A percentile compares a stretch with the other conserved stretches of the same genome.
Evolutionary conservation across 2,113 vertebrate genomes (phyloP).

Genomic region (Panurus biarmicus): DNA sequence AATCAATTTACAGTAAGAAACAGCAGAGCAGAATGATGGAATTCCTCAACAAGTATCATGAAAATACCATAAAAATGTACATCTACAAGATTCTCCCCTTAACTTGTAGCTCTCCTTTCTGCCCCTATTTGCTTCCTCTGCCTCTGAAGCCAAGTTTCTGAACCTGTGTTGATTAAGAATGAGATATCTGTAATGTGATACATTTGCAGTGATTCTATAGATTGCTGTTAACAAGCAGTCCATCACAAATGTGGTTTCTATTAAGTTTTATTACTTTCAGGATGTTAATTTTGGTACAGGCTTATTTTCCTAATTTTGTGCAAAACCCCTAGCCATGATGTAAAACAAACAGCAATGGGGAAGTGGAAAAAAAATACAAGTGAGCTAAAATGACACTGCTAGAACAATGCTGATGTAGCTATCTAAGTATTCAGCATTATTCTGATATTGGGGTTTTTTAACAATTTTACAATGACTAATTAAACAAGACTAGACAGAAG

Average conservation of each 20-base stretch:
- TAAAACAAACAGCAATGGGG: neutral
- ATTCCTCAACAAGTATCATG: neutral
- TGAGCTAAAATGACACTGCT: neutral
- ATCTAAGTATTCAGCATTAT: neutral
- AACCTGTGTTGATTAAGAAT: neutral
- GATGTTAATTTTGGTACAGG: neutral
- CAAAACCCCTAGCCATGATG: neutral
- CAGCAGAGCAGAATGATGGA: neutral
- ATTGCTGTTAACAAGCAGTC: neutral
- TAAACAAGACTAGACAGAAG: neutral
- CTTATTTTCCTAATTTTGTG: neutral
- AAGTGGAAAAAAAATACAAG: neutral
- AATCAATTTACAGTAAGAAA: neutral
- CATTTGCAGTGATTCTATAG: neutral
- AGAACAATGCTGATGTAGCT: neutral
- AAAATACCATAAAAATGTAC: neutral
- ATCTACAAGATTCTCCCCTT: neutral
- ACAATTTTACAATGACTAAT: neutral
- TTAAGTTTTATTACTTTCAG: slow-evolving; percentile 4
- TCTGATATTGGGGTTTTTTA: neutral
- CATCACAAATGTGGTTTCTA: slow-evolving; percentile 1
- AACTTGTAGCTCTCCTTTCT: neutral
- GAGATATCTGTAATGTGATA: neutral
- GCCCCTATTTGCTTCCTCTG: neutral
- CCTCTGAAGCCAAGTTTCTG: neutral